Evolutionary conservation across 23 tunicate genomes (phyloP).

Genomic region (Trididemnum nubilum): DNA sequence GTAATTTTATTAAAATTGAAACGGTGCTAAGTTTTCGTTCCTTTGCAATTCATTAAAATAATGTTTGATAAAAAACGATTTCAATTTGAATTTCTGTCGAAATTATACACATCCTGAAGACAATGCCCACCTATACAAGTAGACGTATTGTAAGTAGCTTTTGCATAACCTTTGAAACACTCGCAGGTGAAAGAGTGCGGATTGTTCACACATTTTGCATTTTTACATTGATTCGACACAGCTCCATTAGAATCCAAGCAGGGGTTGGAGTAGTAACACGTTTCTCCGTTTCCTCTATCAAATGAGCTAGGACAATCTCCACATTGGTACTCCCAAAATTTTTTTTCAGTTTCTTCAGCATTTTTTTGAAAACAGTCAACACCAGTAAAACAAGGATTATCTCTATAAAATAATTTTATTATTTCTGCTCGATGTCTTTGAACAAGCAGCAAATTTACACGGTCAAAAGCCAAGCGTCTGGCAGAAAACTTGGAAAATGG

Average conservation of each 20-base stretch:
- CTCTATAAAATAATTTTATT: conserved; percentile 15
- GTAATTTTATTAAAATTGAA: too few species aligned
- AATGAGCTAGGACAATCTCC: conserved; percentile 62
- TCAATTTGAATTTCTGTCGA: too few species aligned
- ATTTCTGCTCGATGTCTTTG: too few species aligned
- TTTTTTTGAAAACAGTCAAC: conserved; percentile 27
- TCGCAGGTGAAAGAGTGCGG: conserved; percentile 48
- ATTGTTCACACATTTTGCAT: conserved; percentile 57
- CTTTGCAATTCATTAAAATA: too few species aligned
- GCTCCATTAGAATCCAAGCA: conserved; percentile 33
- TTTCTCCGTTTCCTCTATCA: conserved; percentile 68
- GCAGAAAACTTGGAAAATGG: too few species aligned
- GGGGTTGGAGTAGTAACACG: conserved; percentile 85
- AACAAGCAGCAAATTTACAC: too few species aligned
- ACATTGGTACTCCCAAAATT: conserved; percentile 58
- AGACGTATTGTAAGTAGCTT: not conserved
- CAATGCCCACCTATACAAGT: conserved; percentile 44
- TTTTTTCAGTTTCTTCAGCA: not conserved
- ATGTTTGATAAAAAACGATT: too few species aligned
- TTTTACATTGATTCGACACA: conserved; percentile 37
- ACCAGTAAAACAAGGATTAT: conserved; percentile 44
- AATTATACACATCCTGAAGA: too few species aligned
- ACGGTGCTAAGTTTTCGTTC: too few species aligned
- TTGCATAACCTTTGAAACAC: conserved; percentile 53
- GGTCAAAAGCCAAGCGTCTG: too few species aligned